These are phyloP conservation scores for Pocillopora grandis DNA, from an alignment of 92 coral and sea anemone species.

Conservation along the genomic window DNA sequence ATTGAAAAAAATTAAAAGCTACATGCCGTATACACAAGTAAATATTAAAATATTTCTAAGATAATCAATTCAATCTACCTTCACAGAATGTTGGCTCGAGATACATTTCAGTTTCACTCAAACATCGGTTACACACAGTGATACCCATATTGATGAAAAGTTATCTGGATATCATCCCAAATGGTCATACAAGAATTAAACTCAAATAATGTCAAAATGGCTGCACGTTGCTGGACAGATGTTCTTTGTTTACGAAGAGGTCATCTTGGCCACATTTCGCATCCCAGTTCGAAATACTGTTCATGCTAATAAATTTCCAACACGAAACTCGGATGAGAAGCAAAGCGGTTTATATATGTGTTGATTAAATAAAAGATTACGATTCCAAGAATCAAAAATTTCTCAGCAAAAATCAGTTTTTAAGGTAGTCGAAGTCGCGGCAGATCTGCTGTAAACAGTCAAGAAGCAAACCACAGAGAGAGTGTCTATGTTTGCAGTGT, in stretches of 20 bases:
- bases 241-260: slow-evolving; percentile 2
- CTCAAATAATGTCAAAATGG: background rate
- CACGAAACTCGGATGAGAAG: background rate
- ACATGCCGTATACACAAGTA: background rate
- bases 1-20: background rate
- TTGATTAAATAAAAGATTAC: background rate
- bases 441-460: background rate
- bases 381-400: background rate
- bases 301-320: background rate
- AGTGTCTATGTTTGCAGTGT: background rate
- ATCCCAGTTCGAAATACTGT: background rate
- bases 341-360: background rate
- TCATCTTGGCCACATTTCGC: background rate
- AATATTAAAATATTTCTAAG: background rate
- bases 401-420: too few relatives aligned
- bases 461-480: background rate
- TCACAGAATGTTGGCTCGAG: slow-evolving; percentile 8
- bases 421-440: background rate
- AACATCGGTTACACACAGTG: background rate
- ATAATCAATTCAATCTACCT: slow-evolving; percentile 6
- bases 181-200: background rate
- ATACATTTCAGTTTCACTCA: background rate
- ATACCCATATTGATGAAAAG: background rate
- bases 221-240: background rate
- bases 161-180: background rate